Conservation (phyloP, 1,140 invertebrate species). For the Ostrea denselamellosa region DNA sequence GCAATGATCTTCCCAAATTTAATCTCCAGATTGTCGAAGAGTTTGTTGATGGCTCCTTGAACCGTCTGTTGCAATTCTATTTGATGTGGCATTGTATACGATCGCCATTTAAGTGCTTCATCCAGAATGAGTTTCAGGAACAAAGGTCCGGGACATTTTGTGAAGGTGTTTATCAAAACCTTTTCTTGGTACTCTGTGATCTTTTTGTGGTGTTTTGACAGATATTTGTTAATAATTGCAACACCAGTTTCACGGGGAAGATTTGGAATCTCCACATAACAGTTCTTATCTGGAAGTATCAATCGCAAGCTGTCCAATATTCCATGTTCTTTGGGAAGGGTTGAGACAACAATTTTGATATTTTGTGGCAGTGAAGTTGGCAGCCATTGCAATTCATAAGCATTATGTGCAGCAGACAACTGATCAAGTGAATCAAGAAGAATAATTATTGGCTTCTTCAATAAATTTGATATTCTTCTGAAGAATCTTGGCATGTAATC, state of each 20-base stretch:
- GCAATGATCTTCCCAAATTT: slow-evolving; percentile 67
- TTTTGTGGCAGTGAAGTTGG: slow-evolving; percentile 64
- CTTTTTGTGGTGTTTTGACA: slow-evolving; percentile 50
- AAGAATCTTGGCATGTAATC: slow-evolving; percentile 56
- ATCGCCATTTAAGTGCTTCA: slow-evolving; percentile 62
- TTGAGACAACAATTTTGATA: slow-evolving; percentile 85
- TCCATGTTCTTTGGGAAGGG: slow-evolving; percentile 67
- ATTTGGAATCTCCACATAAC: slow-evolving; percentile 54
- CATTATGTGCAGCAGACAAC: slow-evolving; percentile 59
- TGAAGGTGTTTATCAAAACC: slow-evolving; percentile 55
- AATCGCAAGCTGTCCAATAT: slow-evolving; percentile 60
- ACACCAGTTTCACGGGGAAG: slow-evolving; percentile 52
- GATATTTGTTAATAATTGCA: slow-evolving; percentile 55
- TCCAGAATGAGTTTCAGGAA: slow-evolving; percentile 64
- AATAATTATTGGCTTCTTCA: slow-evolving; percentile 62
- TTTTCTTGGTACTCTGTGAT: slow-evolving; percentile 61
- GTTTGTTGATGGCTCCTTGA: slow-evolving; percentile 58
- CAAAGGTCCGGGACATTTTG: slow-evolving; percentile 57
- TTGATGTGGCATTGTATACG: slow-evolving; percentile 54
- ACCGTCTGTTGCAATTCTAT: slow-evolving; percentile 50
- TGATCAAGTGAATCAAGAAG: slow-evolving; percentile 75
- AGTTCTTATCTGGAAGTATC: slow-evolving; percentile 41
- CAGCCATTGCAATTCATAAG: slow-evolving; percentile 69
- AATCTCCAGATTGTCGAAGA: slow-evolving; percentile 65
- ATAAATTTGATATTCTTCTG: slow-evolving; percentile 30